Base-by-base conservation (phyloP, 2,113 vertebrate species). In the Litocranius walleri region DNA sequence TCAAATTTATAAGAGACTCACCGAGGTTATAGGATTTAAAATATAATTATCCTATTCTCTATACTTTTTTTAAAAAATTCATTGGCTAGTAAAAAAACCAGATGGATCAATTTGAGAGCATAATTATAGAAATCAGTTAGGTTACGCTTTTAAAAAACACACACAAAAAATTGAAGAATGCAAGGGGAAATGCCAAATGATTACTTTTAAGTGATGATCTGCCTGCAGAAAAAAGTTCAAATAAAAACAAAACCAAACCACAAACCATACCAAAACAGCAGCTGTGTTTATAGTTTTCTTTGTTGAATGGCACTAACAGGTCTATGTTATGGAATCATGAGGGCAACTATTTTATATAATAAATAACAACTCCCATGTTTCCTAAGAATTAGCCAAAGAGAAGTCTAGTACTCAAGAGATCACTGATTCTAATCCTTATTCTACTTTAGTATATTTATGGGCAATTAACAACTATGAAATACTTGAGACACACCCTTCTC, bases 261-360 rank as follows among this genome's bases (percentile, higher is more conserved):
- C 86, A 95, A 97, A 36, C 87, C 52, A 97, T 56, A 94, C 87
- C 91, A 97, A 95, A 97, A 98, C 14, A 97, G 90, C 97, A 98
- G 94, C 94, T 98, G 94, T 97, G 92, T 96, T 97, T 97, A 92
- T 10, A 33, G 90, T 94, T 90, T 92, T 82, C 87, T 94, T 95
- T 97, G 91, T 48, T 92, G 77, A 94, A 94, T 83, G 77, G 83
- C 6, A 17, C 56, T 90, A 91, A 80, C 25, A 90, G 74, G 48
- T 95, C 89, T 88, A 77, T 62, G 43, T 85, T 86, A 96, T 6
- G 74, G 64, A 88, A 95, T 80, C 19, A 57, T 5, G 43, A 13
- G 17, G 86, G 67, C 30, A 92, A 43, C 40, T 96, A 94, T 30
- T 97, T 93, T 88, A 90, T 59, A 78, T 61, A 94, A 90, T 64